Evolutionary conservation across 2,113 vertebrate genomes (phyloP).

Genomic region (Baryphthengus martii): DNA sequence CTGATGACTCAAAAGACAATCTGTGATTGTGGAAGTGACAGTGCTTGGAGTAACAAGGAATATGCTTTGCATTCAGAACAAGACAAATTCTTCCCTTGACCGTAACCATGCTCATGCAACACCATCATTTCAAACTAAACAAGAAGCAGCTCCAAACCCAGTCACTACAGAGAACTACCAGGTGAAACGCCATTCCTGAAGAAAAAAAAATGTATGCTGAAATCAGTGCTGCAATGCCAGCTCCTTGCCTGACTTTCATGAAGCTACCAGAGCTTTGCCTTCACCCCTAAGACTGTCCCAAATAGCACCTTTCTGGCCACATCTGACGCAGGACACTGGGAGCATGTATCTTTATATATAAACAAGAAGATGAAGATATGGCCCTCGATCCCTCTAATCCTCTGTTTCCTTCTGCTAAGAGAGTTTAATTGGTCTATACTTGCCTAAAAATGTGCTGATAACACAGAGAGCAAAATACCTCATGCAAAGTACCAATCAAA

Average conservation of each 20-base stretch:
- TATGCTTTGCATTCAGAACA: neutral
- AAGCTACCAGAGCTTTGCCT: neutral
- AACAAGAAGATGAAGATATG: neutral
- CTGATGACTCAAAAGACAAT: slow-evolving; percentile 6
- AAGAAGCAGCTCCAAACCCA: neutral
- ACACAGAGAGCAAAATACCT: neutral
- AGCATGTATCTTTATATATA: neutral
- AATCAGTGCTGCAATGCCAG: neutral
- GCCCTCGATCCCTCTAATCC: neutral
- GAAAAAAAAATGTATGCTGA: neutral
- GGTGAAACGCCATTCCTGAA: neutral
- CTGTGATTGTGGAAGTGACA: neutral
- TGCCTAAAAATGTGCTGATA: neutral
- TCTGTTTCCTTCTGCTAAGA: neutral
- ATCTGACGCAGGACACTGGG: neutral
- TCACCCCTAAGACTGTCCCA: neutral
- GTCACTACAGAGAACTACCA: neutral
- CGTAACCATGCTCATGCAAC: rapidly evolving
- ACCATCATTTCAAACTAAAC: rapidly evolving
- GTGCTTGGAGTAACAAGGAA: neutral
- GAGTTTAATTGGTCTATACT: neutral
- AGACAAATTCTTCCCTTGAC: neutral
- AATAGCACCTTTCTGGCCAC: rapidly evolving
- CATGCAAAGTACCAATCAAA: neutral
- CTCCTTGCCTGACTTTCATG: neutral